Conservation (phyloP, 2,888 invertebrate species). For the Polyploca ridens region DNA sequence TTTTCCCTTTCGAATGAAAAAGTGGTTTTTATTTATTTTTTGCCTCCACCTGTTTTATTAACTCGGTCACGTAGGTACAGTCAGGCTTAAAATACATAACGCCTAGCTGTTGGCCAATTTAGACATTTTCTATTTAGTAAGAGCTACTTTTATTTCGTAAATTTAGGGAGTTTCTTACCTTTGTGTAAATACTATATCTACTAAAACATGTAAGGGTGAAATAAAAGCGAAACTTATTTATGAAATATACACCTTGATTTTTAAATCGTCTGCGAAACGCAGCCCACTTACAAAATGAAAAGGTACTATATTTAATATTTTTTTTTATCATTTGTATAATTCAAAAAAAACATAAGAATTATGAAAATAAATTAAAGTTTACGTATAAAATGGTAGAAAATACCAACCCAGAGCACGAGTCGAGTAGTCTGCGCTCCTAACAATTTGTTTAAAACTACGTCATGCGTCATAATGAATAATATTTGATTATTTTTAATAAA, state of each 20-base stretch:
- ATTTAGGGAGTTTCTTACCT: neutral
- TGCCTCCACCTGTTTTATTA: slow-evolving; percentile 15
- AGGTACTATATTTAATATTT: too few relatives aligned
- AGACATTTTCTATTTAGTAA: slow-evolving; percentile 20
- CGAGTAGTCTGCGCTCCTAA: too few relatives aligned
- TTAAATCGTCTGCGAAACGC: too few relatives aligned
- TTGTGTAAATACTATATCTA: neutral
- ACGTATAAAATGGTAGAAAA: too few relatives aligned
- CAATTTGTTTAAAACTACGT: too few relatives aligned
- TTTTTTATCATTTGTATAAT: too few relatives aligned
- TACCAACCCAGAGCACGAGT: too few relatives aligned
- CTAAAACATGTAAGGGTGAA: neutral
- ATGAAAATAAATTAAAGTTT: too few relatives aligned
- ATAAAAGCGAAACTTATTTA: neutral
- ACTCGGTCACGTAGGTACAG: slow-evolving; percentile 27
- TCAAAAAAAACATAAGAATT: too few relatives aligned
- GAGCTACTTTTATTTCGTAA: slow-evolving; percentile 4
- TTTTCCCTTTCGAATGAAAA: slow-evolving; percentile 10
- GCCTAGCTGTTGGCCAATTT: slow-evolving; percentile 25
- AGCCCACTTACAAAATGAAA: too few relatives aligned
- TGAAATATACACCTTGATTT: neutral
- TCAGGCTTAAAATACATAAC: slow-evolving; percentile 28
- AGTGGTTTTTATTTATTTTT: slow-evolving; percentile 5
- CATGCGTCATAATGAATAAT: too few relatives aligned
- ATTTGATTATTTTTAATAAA: too few relatives aligned